Evolutionary conservation across 1,140 invertebrate genomes (phyloP), one percentile per base, ranked within the genome.

Genomic region (Sycophila sp.): DNA sequence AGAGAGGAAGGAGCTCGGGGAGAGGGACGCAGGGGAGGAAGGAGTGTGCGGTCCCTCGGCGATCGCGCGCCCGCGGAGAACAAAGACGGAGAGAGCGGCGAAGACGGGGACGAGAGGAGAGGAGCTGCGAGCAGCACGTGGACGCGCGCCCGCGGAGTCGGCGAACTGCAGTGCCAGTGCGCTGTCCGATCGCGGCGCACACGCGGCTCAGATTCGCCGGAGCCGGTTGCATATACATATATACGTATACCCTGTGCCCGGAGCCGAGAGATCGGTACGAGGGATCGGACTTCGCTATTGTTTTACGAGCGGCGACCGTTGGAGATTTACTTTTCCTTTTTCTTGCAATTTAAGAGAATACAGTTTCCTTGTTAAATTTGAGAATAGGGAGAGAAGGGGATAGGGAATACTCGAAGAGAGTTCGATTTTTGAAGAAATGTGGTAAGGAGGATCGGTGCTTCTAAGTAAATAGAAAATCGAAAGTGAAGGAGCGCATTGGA

Each of bases 101-200:
- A n/a, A 42, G 26, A 47, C 13, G 47, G 22, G 15, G n/a, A 32
- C 8, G 8, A n/a, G 28, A 28, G 42, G 2, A 49, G 15, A 36
- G n/a, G 32, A 10, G n/a, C 6, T 1, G 55, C 38, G 8, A 15
- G 30, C 13, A 32, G 51, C 4, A n/a, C 10, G 15, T 30, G 42
- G 28, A 55, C 17, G n/a, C n/a, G n/a, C n/a, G n/a, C n/a, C n/a
- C n/a, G n/a, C n/a, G n/a, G n/a, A n/a, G n/a, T 13, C n/a, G 17
- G 10, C 1, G 13, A 36, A 32, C n/a, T n/a, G 36, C 64, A 67
- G 64, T 67, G 49, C n/a, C n/a, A 32, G 28, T n/a, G 51, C 53
- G 64, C 51, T 55, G 36, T 8, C 2, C 55, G 19, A 22, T 55
- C 11, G 51, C 53, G 26, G 64, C 22, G 66, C 49, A 49, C 66